Evolutionary conservation across 2,888 invertebrate species (phyloP), one percentile per base, ranked within the genome.

Genomic region (Chaitophorus viminalis): DNA sequence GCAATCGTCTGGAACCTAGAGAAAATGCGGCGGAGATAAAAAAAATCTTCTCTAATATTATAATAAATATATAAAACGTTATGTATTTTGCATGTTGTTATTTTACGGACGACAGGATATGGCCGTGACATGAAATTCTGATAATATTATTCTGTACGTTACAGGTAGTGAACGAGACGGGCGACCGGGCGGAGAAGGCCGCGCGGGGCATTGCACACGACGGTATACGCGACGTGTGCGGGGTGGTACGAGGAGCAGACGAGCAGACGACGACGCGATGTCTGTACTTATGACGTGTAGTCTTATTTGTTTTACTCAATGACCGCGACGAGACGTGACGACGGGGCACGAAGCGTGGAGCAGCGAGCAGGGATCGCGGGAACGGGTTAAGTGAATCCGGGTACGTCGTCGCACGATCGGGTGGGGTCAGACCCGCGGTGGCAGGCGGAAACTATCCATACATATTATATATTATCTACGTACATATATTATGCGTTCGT

Each of bases 191-290:
- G 3, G 46, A 46, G 14, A 14, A 46, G 21, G 25, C 60, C 21
- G 25, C 21, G 60, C 60, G 18, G 21, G n/a, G 3, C 60, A 6
- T 39, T 18, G 21, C 21, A 60, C 3, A 5, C 54, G 8, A 4
- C 3, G 5, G 2, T 54, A 11, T 21, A 54, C 2, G 18, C 3
- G 21, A 17, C 54, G 6, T n/a, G n/a, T n/a, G n/a, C 65, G 65
- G 65, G n/a, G 11, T 65, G 8, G n/a, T 65, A 60, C 70, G 17
- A 70, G 29, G 17, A n/a, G n/a, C n/a, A n/a, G n/a, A n/a, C n/a
- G n/a, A n/a, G n/a, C n/a, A n/a, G n/a, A n/a, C n/a, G 70, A 70
- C 70, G 70, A 31, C 70, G 29, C 31, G 70, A 29, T 70, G 70
- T 70, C 70, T 70, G 31, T 6, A 29, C 29, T 29, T 25, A 29